phyloP scores from a whole-genome alignment of 2,113 vertebrate species.

The Pagrus major region DNA sequence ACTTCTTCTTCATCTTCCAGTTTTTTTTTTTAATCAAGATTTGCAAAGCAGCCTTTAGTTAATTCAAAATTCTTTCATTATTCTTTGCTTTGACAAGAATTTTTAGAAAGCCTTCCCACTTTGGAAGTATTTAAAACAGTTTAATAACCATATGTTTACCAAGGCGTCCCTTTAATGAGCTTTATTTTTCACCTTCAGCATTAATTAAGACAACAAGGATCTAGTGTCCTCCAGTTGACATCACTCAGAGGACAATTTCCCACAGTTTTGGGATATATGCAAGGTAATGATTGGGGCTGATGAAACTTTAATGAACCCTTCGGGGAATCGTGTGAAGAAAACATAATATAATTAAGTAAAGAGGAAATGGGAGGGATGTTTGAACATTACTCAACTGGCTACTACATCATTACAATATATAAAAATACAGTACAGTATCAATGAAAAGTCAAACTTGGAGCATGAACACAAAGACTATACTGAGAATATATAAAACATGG shows the following conservation, averaged over 20 bases:
- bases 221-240: conserved; percentile 49
- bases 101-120: conserved; percentile 4
- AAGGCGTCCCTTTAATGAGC: conserved; percentile 28
- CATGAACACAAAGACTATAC: not conserved
- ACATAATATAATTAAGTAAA: conserved; percentile 10
- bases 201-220: conserved; percentile 65
- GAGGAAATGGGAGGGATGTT: conserved; percentile 11
- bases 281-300: conserved; percentile 52
- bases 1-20: no score
- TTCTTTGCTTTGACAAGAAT: not conserved
- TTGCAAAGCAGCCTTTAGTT: conserved; percentile 7
- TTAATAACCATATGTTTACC: conserved; percentile 53
- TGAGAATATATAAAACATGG: not conserved
- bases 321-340: conserved; percentile 32
- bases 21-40: not conserved
- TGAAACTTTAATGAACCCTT: conserved; percentile 70
- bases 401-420: not conserved
- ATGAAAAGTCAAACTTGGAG: not conserved
- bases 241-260: conserved; percentile 58
- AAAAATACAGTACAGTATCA: not conserved
- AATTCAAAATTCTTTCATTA: not conserved
- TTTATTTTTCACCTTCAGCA: conserved; percentile 51
- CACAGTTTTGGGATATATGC: conserved; percentile 39
- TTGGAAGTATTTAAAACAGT: conserved; percentile 50
- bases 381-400: not conserved